Base-by-base conservation (phyloP, 1,140 invertebrate genomes). In the Drosophila micromelanica region DNA sequence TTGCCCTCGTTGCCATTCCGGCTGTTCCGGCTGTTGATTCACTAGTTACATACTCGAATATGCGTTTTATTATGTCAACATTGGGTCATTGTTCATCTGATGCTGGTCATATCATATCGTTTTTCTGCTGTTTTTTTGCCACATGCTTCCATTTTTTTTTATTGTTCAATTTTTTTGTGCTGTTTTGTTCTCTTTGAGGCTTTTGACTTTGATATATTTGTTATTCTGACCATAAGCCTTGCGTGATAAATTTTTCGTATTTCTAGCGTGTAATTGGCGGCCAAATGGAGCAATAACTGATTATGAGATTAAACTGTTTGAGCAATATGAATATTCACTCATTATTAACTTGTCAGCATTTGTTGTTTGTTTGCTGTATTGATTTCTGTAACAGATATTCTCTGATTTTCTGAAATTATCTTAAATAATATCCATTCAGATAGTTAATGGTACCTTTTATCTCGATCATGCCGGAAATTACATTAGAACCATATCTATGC, bases 21-120 rank as follows among this genome's bases (percentile, higher is more conserved):
- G 37, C 37, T 64, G 70, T 73, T 71, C 46, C 64, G 54, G 71
- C 61, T 75, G 72, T 80, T 80, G 76, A 63, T 63, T 73, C 72
- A 67, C 67, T 87, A 82, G 82, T 86, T 86, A 73, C 70, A 73
- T 67, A 68, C 70, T 67, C 63, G 40, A 52, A 87, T 82, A 76
- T 86, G 82, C 78, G 71, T 85, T 80, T 86, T 87, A 86, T 87
- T 87, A 87, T 86, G 82, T 87, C 78, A 86, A 87, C 82, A 87
- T 87, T 69, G 82, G 78, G 68, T 70, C 78, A 86, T 86, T 86
- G 82, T 86, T 78, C 82, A 87, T 23, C 37, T 57, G 59, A 54
- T 82, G 61, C 63, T 69, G 72, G 76, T 76, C 77, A 40, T 70
- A 45, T 60, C 43, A 61, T 46, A 61, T 30, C 64, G 45, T 45